Base-by-base conservation (phyloP, 1,140 invertebrate genomes). In the Hycleus cichorii region DNA sequence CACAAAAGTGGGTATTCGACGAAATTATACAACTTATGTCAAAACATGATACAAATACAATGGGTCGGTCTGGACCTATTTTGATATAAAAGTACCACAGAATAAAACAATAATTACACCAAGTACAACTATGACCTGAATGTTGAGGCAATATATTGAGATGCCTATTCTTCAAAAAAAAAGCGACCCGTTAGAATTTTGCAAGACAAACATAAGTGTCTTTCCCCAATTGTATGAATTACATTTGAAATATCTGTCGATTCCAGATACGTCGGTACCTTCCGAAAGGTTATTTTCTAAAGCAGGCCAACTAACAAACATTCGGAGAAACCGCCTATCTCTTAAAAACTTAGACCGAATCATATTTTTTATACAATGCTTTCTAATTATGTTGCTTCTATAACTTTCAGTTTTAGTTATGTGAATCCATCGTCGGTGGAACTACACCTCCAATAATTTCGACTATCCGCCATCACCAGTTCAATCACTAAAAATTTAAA, bases 181-280 rank as follows among this genome's bases (percentile, higher is more conserved):
- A 55, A 46, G 7, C 42, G 55, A 68, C 59, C 67, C 63, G 46
- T 49, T 69, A 38, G 51, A 62, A 58, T 69, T 66, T 59, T 69
- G 68, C 64, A 40, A 61, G 57, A 51, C 50, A 42, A 51, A 64
- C 50, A 59, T 62, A 61, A 40, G 12, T 26, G 61, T 55, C 11
- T 57, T 63, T 48, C 57, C 47, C n/a, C 59, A 63, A 54, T 43
- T 68, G 10, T 67, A 65, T 47, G 43, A 67, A 57, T 40, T 67
- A 46, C 46, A 42, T 49, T 26, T 58, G 39, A 64, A 67, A 51
- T 69, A 67, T 64, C 55, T 65, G 49, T 63, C 57, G 47, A 62
- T 67, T 49, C 66, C 68, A 46, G 69, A 60, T 10, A 65, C 64
- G 7, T 69, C 64, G 24, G 64, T 68, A 8, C 66, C 65, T 24